Conservation (phyloP, 2,113 vertebrate species). For the Tachysurus fulvidraco region DNA sequence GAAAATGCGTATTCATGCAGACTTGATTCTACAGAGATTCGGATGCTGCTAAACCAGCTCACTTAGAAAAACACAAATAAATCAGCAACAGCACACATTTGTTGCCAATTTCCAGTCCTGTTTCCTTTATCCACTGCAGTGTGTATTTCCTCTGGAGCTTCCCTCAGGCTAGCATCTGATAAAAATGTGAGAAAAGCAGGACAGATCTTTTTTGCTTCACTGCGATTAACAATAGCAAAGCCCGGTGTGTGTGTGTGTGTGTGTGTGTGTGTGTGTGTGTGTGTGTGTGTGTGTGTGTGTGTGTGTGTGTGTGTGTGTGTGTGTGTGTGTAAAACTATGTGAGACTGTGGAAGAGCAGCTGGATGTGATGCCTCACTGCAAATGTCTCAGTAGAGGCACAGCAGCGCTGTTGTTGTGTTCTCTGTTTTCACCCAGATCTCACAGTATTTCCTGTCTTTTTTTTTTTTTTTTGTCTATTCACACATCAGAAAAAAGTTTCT, state of each 20-base stretch:
- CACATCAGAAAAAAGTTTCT: conserved; percentile 24
- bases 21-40: not conserved
- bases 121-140: conserved; percentile 11
- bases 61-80: not conserved
- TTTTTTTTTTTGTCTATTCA: conserved; percentile 24
- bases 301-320: conserved; percentile 13
- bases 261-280: conserved; percentile 15
- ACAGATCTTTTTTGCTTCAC: conserved; percentile 35
- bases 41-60: not conserved
- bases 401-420: not conserved
- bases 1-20: not conserved
- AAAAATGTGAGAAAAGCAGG: conserved; percentile 42
- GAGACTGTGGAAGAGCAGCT: conserved; percentile 23
- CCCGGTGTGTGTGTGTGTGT: conserved; percentile 2
- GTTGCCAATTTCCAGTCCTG: not conserved
- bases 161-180: conserved; percentile 43
- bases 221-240: conserved; percentile 33
- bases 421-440: conserved; percentile 23
- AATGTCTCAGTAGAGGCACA: not conserved
- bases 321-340: conserved; percentile 10
- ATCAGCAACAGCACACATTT: not conserved
- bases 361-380: conserved; percentile 14
- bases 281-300: conserved; percentile 9
- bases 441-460: conserved; percentile 23
- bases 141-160: conserved; percentile 36